Base-by-base conservation (phyloP, 30 jellyfish, hydroid and myxozoan species). In the Rhopilema esculentum region DNA sequence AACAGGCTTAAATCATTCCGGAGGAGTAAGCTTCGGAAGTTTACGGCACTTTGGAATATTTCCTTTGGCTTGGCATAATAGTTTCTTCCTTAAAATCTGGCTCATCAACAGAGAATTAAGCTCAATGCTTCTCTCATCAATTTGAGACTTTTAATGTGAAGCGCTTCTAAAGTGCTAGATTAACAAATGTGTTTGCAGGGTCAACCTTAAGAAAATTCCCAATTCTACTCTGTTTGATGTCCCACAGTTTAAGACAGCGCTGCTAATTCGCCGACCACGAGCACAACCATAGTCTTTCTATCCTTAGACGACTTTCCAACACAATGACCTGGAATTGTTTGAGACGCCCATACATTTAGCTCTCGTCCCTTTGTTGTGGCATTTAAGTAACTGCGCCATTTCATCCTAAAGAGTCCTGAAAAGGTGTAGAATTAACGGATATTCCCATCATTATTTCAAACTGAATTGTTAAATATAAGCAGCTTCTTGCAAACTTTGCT, bases 81-180 rank as follows among this genome's bases (percentile, higher is more conserved):
- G 31, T 21, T 62, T 53, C 22, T 52, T 50, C 92, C 79, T 72
- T 50, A 27, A 32, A 65, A 80, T 53, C 73, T 30, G 33, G 53
- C 32, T 40, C 57, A 66, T 80, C 69, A 52, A 72, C 90, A 80
- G 30, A 68, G 73, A 68, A 23, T 80, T 80, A 29, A 64, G 73
- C 65, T 26, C 27, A 65, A 68, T 27, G 65, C 79, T 53, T 26
- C 30, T 68, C 83, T 83, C 85, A 69, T 25, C 69, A n/a, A 50
- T 20, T 82, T 65, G 67, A 31, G 75, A 82, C 75, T 28, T 32
- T 67, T 62, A 25, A 29, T 52, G 75, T 79, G 79, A 61, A 79
- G 79, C 79, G 87, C 49, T 77, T 77, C 68, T 40, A 68, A 64
- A 26, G 82, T 66, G 90, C 28, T 24, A 80, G 90, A 80, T 80